phyloP scores from a whole-genome alignment of 2,113 vertebrate species.

The Plectropomus leopardus region DNA sequence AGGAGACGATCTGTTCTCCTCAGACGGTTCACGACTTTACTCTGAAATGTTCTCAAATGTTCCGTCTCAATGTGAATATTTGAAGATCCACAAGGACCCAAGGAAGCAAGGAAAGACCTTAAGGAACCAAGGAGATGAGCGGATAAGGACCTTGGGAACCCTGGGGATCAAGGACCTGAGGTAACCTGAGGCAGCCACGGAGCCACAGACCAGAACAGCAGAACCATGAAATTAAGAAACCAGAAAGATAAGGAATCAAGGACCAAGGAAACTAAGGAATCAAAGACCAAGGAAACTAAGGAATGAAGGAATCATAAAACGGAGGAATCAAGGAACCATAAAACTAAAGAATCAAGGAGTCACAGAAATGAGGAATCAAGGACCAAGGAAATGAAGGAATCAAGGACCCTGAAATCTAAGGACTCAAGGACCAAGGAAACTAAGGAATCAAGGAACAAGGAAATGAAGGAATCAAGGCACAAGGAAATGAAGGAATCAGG shows the following conservation, averaged over 20 bases:
- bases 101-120: background rate
- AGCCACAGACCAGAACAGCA: background rate
- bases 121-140: constrained; percentile 9
- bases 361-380: background rate
- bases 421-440: background rate
- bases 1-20: too few species aligned
- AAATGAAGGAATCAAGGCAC: too few species aligned
- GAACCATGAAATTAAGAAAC: background rate
- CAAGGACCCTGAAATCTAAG: background rate
- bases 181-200: background rate
- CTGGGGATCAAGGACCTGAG: background rate
- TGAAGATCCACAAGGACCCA: background rate
- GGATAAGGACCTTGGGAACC: background rate
- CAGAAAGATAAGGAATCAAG: background rate
- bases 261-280: background rate
- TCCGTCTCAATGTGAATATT: too few species aligned
- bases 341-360: background rate
- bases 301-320: too few species aligned
- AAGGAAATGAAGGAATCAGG: too few species aligned
- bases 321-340: background rate
- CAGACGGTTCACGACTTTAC: too few species aligned
- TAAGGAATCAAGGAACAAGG: background rate
- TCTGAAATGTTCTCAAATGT: too few species aligned
- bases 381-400: background rate
- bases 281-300: background rate